Percentiles rank a stretch among this genome's conserved stretches.
Conservation (phyloP, 2,113 vertebrate genomes). For the Columba livia region DNA sequence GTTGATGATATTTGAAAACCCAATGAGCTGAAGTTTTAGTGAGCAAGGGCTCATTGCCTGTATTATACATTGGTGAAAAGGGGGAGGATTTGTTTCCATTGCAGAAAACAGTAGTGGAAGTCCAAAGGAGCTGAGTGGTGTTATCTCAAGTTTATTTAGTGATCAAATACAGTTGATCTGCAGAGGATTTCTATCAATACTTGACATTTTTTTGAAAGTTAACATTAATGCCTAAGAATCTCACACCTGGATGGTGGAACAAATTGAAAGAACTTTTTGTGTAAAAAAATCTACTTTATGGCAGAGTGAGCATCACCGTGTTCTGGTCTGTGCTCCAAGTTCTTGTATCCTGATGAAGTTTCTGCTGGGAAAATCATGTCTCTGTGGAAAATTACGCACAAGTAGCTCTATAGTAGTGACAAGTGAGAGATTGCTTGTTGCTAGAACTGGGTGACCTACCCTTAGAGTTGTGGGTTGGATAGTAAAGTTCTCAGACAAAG, state of each 20-base stretch:
- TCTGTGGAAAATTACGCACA: neutral
- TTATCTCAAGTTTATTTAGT: neutral
- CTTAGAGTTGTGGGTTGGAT: neutral
- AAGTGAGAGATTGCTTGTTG: neutral
- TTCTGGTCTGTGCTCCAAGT: neutral
- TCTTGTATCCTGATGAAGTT: neutral
- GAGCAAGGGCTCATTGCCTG: rapidly evolving
- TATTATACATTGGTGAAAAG: neutral
- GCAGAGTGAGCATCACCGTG: neutral
- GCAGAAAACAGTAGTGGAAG: neutral
- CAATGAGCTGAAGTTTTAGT: neutral
- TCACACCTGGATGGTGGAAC: neutral
- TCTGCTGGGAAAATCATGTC: neutral
- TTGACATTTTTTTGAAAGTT: neutral
- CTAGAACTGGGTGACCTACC: neutral
- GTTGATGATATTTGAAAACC: neutral
- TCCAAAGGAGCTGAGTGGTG: neutral
- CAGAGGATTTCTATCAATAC: neutral
- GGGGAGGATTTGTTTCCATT: neutral
- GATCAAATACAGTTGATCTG: neutral
- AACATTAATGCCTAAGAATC: neutral
- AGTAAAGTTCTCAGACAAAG: neutral
- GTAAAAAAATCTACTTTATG: neutral
- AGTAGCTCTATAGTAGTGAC: neutral
- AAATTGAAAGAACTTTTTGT: neutral